Evolutionary conservation across 2,797 vertebrate genomes (phyloP), one percentile per base, ranked within the genome.

Genomic region (Cossypha heuglini): DNA sequence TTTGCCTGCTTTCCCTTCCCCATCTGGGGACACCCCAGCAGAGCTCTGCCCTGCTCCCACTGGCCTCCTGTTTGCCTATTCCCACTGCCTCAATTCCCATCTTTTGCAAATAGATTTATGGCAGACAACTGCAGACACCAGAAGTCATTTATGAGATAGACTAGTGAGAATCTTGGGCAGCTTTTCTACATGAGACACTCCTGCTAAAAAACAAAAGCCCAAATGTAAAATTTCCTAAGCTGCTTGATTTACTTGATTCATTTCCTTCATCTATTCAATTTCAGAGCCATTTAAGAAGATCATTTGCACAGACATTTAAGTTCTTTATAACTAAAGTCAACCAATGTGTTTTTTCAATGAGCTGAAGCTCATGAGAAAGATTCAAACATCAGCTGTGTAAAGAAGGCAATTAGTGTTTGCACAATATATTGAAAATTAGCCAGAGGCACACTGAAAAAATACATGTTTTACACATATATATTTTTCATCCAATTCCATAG

Each of bases 251-350:
- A 38, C 83, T 94, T 88, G 61, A 37, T 92, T 95, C 5, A 11
- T 78, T 79, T 88, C 71, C 38, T 81, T 62, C 3, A 1, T 74
- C 59, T 93, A 29, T 89, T 95, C 78, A n/a, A 29, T 94, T 96
- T 79, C 75, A 72, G 49, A 89, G 72, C 38, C 13, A 9, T 77
- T 91, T 69, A 52, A 54, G 55, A 73, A 45, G 45, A 76, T 86
- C 14, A 25, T 77, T 95, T 94, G 45, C 48, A 66, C 73, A 94
- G 78, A 83, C 75, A 66, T 90, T 43, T 90, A 93, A 91, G 52
- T 76, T 86, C 55, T 62, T 54, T 88, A 90, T 91, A 95, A 68
- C 28, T 96, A 76, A 91, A 90, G 48, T 82, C 85, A 90, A 67
- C 58, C 49, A 88, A 2, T 52, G 26, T 90, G 58, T 35, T 95